phyloP scores from a whole-genome alignment of 2,797 vertebrate genomes.

The Schizothorax lantsangensis region DNA sequence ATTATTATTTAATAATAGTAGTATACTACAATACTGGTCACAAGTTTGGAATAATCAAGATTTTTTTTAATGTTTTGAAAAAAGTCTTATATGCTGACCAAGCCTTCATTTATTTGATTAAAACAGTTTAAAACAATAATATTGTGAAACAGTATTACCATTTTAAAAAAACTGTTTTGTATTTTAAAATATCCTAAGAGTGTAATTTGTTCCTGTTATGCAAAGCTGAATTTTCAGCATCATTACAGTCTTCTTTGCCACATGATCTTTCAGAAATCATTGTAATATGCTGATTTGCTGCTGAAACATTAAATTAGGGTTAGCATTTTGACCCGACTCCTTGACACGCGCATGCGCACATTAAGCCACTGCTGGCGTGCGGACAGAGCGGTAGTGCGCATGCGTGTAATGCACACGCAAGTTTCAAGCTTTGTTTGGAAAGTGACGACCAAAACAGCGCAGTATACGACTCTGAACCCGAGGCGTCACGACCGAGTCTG shows the following conservation, averaged over 20 bases:
- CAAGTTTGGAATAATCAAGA: background rate
- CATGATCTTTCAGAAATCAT: too few species aligned
- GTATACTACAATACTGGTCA: background rate
- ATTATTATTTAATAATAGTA: background rate
- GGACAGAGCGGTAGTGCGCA: background rate
- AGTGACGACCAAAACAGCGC: constrained; percentile 12
- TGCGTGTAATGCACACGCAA: constrained; percentile 9
- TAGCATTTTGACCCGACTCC: background rate
- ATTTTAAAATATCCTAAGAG: too few species aligned
- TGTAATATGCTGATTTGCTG: background rate
- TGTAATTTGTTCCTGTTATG: background rate
- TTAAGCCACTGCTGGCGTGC: background rate
- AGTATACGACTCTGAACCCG: background rate
- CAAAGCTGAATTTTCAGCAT: background rate
- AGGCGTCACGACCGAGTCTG: background rate
- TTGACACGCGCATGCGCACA: background rate
- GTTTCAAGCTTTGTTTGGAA: constrained; percentile 38
- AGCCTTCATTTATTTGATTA: too few species aligned
- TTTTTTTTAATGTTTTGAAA: too few species aligned
- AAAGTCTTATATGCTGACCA: too few species aligned
- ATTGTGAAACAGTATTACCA: too few species aligned
- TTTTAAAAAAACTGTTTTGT: too few species aligned
- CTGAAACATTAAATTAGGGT: background rate
- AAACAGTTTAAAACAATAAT: too few species aligned
- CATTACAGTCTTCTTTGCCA: too few species aligned